Conservation (phyloP, 2,888 invertebrate species). For the Pollenia angustigena region DNA sequence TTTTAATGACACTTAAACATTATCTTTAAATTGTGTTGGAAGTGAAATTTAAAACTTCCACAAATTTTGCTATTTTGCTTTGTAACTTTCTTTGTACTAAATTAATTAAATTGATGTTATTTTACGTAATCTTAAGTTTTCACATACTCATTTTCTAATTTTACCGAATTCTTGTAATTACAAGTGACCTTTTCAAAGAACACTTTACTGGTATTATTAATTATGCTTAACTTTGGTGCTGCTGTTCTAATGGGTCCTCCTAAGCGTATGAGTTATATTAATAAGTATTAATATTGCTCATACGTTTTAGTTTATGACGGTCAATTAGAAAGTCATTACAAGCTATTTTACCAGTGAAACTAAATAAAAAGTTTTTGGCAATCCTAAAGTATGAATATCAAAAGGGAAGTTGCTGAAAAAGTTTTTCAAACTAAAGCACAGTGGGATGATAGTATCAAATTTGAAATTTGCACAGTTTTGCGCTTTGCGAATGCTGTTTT, state of each 20-base stretch:
- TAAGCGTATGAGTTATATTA: constrained; percentile 9
- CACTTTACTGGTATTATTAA: background rate
- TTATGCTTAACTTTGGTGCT: background rate
- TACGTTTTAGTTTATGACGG: constrained; percentile 16
- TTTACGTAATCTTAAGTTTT: too few species aligned
- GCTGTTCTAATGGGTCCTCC: background rate
- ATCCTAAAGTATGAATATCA: constrained; percentile 10
- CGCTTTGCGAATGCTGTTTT: too few species aligned
- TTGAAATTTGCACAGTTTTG: too few species aligned
- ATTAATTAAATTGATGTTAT: too few species aligned
- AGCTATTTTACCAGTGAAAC: constrained; percentile 24
- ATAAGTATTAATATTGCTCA: constrained; percentile 49
- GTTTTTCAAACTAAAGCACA: background rate
- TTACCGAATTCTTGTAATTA: too few species aligned
- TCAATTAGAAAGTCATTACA: constrained; percentile 42
- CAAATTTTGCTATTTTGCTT: too few species aligned
- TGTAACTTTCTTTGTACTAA: too few species aligned
- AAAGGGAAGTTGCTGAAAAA: background rate
- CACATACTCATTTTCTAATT: too few species aligned
- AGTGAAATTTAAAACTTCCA: too few species aligned
- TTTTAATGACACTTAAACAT: too few species aligned
- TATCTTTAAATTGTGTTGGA: too few species aligned
- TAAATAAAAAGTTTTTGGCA: constrained; percentile 18
- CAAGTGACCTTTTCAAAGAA: background rate
- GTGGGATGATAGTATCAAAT: too few species aligned